Evolutionary conservation across 2,888 invertebrate species (phyloP).

Genomic region (Hydriomena furcata): DNA sequence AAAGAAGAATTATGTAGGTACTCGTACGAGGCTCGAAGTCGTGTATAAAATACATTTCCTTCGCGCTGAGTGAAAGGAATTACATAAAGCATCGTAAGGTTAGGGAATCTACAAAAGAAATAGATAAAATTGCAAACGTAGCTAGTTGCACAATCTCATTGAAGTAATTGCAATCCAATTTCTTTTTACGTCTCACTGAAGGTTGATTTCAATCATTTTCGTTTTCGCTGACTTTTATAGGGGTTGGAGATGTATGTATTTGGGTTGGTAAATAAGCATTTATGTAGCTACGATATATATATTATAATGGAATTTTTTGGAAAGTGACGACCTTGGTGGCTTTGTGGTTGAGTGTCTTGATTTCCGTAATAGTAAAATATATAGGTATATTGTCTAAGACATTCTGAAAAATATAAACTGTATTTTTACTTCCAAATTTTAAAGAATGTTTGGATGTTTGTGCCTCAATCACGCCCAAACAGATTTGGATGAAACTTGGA

Average conservation of each 20-base stretch:
- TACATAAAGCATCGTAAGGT: background rate
- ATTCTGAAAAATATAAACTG: no score
- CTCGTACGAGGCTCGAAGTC: background rate
- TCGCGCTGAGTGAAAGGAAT: background rate
- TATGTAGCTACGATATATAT: no score
- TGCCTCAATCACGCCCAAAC: no score
- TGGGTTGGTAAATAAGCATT: background rate
- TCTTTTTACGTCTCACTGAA: conserved; percentile 22
- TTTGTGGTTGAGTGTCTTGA: no score
- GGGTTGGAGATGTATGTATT: conserved; percentile 11
- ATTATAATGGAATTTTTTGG: no score
- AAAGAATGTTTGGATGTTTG: no score
- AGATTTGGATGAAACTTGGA: no score
- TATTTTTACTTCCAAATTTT: no score
- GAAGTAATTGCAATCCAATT: conserved; percentile 35
- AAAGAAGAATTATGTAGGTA: background rate
- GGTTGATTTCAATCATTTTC: conserved; percentile 30
- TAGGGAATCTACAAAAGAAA: conserved; percentile 12
- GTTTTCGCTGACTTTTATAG: conserved; percentile 31
- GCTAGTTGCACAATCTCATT: conserved; percentile 29
- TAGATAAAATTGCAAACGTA: conserved; percentile 26
- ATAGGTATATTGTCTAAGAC: no score
- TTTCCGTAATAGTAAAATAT: no score
- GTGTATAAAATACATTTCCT: background rate
- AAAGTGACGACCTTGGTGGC: no score